Evolutionary conservation across 2,113 vertebrate genomes (phyloP).

Genomic region (Probosciger aterrimus): DNA sequence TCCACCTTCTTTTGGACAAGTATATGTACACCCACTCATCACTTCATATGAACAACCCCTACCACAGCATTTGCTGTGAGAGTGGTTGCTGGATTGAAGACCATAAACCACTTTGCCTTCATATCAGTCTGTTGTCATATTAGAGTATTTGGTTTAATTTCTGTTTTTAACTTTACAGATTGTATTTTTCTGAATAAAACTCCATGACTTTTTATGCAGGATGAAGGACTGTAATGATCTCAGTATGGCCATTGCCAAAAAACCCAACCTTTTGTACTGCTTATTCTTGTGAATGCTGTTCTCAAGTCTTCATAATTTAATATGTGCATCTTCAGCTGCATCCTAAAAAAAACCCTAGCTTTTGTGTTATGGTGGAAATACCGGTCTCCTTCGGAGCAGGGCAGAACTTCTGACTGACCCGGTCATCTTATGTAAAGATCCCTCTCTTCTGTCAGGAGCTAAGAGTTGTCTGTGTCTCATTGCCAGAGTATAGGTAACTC

Average conservation of each 20-base stretch:
- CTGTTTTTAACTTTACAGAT: not conserved
- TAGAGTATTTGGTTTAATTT: not conserved
- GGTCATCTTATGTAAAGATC: not conserved
- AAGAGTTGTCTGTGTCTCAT: not conserved
- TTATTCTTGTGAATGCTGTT: not conserved
- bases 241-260: not conserved
- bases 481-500: not conserved
- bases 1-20: not conserved
- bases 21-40: fast-evolving
- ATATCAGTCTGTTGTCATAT: not conserved
- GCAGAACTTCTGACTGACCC: not conserved
- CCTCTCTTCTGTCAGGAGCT: not conserved
- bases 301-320: not conserved
- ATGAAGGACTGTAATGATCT: not conserved
- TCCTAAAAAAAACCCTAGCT: not conserved
- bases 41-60: not conserved
- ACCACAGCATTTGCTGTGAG: not conserved
- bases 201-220: not conserved
- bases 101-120: not conserved
- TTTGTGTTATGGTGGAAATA: not conserved
- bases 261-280: not conserved
- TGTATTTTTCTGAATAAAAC: slow-evolving; percentile 31
- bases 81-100: not conserved
- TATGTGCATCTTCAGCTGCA: not conserved
- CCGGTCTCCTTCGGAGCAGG: not conserved